These are phyloP conservation scores for Aplidium turbinatum DNA, from an alignment of 23 tunicate genomes.

Conservation along the genomic window DNA sequence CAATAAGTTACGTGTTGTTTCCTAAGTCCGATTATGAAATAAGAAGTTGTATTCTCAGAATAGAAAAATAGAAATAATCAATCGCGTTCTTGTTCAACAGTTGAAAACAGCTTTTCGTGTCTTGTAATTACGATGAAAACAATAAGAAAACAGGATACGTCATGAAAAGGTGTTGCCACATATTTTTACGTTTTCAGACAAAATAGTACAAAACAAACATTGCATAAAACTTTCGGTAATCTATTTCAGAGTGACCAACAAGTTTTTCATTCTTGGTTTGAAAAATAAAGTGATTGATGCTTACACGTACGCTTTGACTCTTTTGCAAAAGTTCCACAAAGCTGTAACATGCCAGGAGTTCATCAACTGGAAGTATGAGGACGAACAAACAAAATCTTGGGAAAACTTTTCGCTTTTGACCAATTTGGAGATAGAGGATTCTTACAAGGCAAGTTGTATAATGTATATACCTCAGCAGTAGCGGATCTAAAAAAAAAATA, in stretches of 20 bases:
- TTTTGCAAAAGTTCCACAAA: background rate
- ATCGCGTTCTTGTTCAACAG: too few relatives aligned
- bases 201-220: too few relatives aligned
- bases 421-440: background rate
- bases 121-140: too few relatives aligned
- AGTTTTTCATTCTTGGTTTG: background rate
- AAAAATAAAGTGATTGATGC: background rate
- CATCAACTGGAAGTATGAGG: slow-evolving; percentile 12
- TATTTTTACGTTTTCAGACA: too few relatives aligned
- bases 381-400: background rate
- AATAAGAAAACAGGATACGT: too few relatives aligned
- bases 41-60: too few relatives aligned
- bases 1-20: too few relatives aligned
- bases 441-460: slow-evolving; percentile 7
- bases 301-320: background rate
- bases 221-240: background rate
- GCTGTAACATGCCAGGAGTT: background rate
- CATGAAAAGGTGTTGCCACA: too few relatives aligned
- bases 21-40: too few relatives aligned
- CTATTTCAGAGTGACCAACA: background rate
- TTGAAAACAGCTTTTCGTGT: too few relatives aligned
- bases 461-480: background rate
- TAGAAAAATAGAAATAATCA: too few relatives aligned
- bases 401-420: background rate
- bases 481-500: too few relatives aligned